Evolutionary conservation across 2,797 vertebrate genomes (phyloP).

Genomic region (Notamacropus eugenii): DNA sequence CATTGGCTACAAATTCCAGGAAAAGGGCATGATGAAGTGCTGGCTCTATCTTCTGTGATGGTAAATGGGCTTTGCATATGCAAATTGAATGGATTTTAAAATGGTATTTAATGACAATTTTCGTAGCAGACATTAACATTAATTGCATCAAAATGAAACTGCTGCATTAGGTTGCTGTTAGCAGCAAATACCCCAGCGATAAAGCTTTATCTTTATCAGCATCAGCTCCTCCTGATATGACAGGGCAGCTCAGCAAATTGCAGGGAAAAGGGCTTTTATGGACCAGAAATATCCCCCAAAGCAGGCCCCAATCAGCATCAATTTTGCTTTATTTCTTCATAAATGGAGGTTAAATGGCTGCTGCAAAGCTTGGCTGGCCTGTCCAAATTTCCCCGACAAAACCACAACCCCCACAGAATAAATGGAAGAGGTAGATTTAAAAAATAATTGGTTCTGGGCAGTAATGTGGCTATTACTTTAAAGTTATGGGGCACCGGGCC

Average conservation of each 20-base stretch:
- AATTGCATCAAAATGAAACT: slow-evolving; percentile 90
- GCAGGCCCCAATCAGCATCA: slow-evolving; percentile 85
- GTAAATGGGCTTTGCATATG: slow-evolving; percentile 89
- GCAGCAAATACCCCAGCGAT: slow-evolving; percentile 84
- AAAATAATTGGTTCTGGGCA: background rate
- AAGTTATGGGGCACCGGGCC: slow-evolving; percentile 75
- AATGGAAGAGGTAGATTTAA: slow-evolving; percentile 29
- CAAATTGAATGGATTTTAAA: slow-evolving; percentile 92
- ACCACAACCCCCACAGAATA: slow-evolving; percentile 58
- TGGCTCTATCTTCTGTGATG: slow-evolving; percentile 80
- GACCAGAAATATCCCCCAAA: slow-evolving; percentile 83
- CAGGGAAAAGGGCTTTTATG: slow-evolving; percentile 87
- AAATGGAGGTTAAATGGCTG: slow-evolving; percentile 89
- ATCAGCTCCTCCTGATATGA: slow-evolving; percentile 79
- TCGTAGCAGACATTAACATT: slow-evolving; percentile 88
- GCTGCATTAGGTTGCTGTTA: slow-evolving; percentile 88
- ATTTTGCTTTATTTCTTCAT: slow-evolving; percentile 88
- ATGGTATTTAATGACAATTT: slow-evolving; percentile 91
- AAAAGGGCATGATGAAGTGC: slow-evolving; percentile 80
- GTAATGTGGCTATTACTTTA: slow-evolving; percentile 80
- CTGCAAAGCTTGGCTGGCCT: slow-evolving; percentile 71
- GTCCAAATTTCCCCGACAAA: slow-evolving; percentile 68
- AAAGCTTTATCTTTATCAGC: slow-evolving; percentile 90
- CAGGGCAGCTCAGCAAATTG: slow-evolving; percentile 84
- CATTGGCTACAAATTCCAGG: slow-evolving; percentile 77